Evolutionary conservation across 2,113 vertebrate genomes (phyloP).

Genomic region (Chaenocephalus aceratus): DNA sequence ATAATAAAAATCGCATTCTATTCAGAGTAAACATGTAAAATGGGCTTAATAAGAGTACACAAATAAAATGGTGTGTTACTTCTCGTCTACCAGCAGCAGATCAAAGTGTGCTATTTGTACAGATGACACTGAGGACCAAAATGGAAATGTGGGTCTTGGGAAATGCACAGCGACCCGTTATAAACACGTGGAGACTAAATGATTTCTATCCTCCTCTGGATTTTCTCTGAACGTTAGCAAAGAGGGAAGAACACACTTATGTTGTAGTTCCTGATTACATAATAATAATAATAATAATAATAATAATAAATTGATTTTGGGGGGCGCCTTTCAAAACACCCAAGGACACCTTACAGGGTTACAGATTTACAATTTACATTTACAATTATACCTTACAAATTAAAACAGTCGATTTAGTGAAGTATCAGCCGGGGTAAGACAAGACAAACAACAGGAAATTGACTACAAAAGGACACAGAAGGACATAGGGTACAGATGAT

Average conservation of each 20-base stretch:
- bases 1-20: not conserved
- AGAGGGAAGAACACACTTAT: not conserved
- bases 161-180: constrained; percentile 61
- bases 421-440: too few relatives aligned
- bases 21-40: not conserved
- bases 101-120: constrained; percentile 59
- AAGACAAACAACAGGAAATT: too few relatives aligned
- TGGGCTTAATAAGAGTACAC: not conserved
- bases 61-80: not conserved
- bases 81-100: constrained; percentile 8
- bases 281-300: too few relatives aligned
- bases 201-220: not conserved
- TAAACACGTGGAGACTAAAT: constrained; percentile 17
- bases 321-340: too few relatives aligned
- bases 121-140: constrained; percentile 32
- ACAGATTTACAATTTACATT: too few relatives aligned
- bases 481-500: too few relatives aligned
- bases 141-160: constrained; percentile 37
- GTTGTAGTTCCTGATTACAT: not conserved
- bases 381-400: too few relatives aligned
- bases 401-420: too few relatives aligned
- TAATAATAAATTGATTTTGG: too few relatives aligned
- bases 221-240: not conserved
- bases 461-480: too few relatives aligned
- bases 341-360: too few relatives aligned